phyloP scores from a whole-genome alignment of 2,113 vertebrate species.

The Phalacrocorax pelagicus region DNA sequence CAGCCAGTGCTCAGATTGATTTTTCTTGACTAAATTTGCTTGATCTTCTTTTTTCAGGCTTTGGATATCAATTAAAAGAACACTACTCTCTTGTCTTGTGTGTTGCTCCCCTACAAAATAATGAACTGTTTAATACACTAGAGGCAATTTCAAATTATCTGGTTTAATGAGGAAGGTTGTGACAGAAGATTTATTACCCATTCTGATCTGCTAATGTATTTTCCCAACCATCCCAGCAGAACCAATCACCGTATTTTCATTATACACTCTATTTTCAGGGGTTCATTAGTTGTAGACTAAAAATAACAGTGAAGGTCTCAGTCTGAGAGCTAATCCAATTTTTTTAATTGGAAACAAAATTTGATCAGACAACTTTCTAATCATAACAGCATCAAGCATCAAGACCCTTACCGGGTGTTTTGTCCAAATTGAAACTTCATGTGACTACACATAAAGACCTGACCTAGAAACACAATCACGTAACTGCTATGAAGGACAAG shows the following conservation, averaged over 20 bases:
- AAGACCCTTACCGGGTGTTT: constrained; percentile 20
- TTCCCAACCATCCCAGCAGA: constrained; percentile 52
- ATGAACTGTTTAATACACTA: constrained; percentile 70
- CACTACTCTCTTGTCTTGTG: constrained; percentile 36
- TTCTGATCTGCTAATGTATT: constrained; percentile 65
- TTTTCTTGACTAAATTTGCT: constrained; percentile 1
- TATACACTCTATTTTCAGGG: constrained; percentile 58
- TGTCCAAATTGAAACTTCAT: constrained; percentile 7
- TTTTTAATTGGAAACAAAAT: constrained; percentile 61
- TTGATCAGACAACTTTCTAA: constrained; percentile 60
- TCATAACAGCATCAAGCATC: constrained; percentile 22
- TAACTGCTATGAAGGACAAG: background rate
- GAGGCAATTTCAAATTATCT: constrained; percentile 70
- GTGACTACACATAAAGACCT: constrained; percentile 11
- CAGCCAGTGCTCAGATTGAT: background rate
- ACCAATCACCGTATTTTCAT: constrained; percentile 47
- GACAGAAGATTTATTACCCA: constrained; percentile 61
- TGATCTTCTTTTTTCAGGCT: background rate
- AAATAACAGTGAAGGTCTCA: constrained; percentile 43
- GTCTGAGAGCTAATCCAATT: constrained; percentile 45
- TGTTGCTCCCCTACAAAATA: constrained; percentile 54
- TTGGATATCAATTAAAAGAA: constrained; percentile 47
- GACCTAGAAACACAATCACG: constrained; percentile 31
- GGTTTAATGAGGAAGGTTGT: constrained; percentile 66
- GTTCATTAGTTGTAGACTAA: constrained; percentile 60